Conservation (phyloP, 2,113 vertebrate species). For the Oxygymnocypris stewartii region DNA sequence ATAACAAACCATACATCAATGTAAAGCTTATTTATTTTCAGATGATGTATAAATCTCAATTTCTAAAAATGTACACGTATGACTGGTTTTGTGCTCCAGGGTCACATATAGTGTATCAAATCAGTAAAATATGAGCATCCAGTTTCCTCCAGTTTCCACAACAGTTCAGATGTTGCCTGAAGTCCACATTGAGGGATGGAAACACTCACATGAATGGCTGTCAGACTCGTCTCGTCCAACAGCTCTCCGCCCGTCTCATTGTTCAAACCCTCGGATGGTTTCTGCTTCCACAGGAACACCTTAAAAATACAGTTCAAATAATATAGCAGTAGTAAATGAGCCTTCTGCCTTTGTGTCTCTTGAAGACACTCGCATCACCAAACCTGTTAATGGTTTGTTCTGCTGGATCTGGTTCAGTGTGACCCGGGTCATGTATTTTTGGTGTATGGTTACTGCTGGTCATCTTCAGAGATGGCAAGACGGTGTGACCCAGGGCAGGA, state of each 20-base stretch:
- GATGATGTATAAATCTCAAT: too few relatives aligned
- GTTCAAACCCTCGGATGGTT: constrained; percentile 32
- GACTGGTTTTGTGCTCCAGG: too few relatives aligned
- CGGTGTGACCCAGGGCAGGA: background rate
- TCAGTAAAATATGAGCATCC: background rate
- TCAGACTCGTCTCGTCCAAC: constrained; percentile 46
- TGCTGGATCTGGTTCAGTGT: background rate
- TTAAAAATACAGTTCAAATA: constrained; percentile 45
- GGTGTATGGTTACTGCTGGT: background rate
- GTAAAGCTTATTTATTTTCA: too few relatives aligned
- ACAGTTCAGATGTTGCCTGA: background rate
- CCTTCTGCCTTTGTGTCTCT: background rate
- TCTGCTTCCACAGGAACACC: constrained; percentile 72
- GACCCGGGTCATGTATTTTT: constrained; percentile 25
- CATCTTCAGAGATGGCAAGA: background rate
- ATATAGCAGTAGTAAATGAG: background rate
- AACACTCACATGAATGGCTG: constrained; percentile 69
- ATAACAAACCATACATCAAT: too few relatives aligned
- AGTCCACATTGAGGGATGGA: background rate
- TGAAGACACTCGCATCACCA: background rate
- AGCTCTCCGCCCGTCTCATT: constrained; percentile 51
- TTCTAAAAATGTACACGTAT: too few relatives aligned
- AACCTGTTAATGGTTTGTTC: background rate
- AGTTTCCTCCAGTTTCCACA: background rate
- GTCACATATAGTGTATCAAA: too few relatives aligned